Evolutionary conservation across 2,113 vertebrate genomes (phyloP), one percentile per base, ranked within the genome.

Genomic region (cattle (Bos taurus)): DNA sequence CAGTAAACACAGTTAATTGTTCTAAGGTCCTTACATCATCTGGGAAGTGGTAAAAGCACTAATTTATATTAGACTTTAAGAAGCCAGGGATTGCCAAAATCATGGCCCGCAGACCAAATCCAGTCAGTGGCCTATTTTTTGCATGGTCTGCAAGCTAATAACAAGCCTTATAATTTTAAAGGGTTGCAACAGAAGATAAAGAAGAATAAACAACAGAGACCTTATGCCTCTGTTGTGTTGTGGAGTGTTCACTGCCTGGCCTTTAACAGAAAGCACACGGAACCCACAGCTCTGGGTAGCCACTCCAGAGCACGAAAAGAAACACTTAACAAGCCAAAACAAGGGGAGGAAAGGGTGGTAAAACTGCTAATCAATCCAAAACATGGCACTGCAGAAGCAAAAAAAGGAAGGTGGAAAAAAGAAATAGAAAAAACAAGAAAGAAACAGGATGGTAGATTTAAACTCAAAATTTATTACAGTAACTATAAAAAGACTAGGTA

Each of bases 21-120:
- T 4, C 57, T 12, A 25, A 17, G 6, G 60, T 7, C 30, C 36
- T 9, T 4, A 12, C 0, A 4, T 0, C 17, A 30, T 25, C 80
- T 52, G 36, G 25, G 46, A 15, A 8, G 16, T 33, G 9, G 17
- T 2, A 13, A n/a, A 91, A 33, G 83, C 0, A 40, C 48, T 36
- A 16, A 15, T 1, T 40, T 5, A 28, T 3, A 28, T 25, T 19
- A 52, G 89, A 60, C 30, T 46, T 46, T 28, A 67, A 33, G 1
- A 10, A 36, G 78, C 14, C 14, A 10, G 43, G 83, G 80, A 19
- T 16, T 2, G 3, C 23, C 60, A 19, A 11, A 56, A 28, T 10
- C 8, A 25, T 15, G 52, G 87, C 23, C 67, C 0, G 3, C 12
- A 43, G 74, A n/a, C 48, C 56, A 59, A 43, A 23, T 9, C 33